phyloP scores from a whole-genome alignment of 2,797 vertebrate genomes.

The Anisognathus igniventris region DNA sequence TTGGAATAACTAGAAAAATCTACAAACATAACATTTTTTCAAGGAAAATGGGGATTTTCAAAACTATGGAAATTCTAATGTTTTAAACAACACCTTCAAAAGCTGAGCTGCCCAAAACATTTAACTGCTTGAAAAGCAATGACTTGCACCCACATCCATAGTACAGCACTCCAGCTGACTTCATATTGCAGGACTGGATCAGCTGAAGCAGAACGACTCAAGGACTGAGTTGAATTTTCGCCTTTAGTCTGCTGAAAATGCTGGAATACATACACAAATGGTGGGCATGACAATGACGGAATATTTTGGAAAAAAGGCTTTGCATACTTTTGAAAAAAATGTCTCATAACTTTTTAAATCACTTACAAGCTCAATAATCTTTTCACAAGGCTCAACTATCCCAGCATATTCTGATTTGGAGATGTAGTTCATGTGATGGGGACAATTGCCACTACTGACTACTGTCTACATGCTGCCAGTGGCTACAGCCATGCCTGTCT shows the following conservation, averaged over 20 bases:
- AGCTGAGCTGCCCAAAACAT: background rate
- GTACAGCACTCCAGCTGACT: background rate
- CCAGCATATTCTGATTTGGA: background rate
- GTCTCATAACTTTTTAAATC: background rate
- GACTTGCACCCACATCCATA: background rate
- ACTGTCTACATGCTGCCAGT: background rate
- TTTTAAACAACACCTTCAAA: background rate
- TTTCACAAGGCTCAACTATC: background rate
- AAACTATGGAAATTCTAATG: background rate
- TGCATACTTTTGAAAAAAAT: background rate
- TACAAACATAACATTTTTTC: background rate
- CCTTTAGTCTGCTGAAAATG: background rate
- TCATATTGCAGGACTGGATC: background rate
- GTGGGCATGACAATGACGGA: background rate
- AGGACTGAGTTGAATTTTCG: background rate
- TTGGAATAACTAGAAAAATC: background rate
- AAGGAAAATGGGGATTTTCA: background rate
- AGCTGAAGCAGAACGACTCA: background rate
- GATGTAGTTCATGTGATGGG: background rate
- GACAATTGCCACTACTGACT: background rate
- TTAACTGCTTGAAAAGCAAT: background rate
- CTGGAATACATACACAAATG: background rate
- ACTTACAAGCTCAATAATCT: background rate
- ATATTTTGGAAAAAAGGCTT: background rate
- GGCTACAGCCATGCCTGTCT: background rate